A percentile compares a stretch with the other conserved stretches of the same genome.
Conservation (phyloP, 2,888 invertebrate species). For the Nowickia ferox region DNA sequence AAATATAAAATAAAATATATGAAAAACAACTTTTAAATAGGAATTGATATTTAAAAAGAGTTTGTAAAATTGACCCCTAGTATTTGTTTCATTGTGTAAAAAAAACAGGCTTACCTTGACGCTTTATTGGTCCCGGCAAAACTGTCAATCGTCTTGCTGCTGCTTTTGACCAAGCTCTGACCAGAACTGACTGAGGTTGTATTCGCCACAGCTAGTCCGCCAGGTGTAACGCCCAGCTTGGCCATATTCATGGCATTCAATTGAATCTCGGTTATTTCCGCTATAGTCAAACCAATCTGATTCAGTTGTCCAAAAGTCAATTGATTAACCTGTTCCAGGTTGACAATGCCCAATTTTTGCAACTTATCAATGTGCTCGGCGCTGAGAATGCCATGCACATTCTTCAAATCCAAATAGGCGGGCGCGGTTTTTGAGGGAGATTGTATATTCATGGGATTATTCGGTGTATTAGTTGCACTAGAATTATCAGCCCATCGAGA, state of each 20-base stretch:
- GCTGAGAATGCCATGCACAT: conserved; percentile 85
- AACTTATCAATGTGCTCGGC: conserved; percentile 86
- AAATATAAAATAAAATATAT: no score
- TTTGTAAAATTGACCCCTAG: no score
- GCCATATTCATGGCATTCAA: conserved; percentile 86
- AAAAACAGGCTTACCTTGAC: neutral
- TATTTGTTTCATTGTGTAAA: neutral
- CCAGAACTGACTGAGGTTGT: neutral
- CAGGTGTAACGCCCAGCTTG: conserved; percentile 77
- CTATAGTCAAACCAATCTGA: conserved; percentile 85
- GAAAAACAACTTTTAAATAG: no score
- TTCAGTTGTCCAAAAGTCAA: conserved; percentile 86
- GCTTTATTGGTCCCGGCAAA: conserved; percentile 10
- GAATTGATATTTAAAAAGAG: no score
- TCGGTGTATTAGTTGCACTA: conserved; percentile 29
- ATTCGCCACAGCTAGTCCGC: neutral
- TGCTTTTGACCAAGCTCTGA: conserved; percentile 25
- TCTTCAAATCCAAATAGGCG: conserved; percentile 85
- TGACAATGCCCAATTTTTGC: conserved; percentile 85
- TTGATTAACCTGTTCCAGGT: conserved; percentile 86
- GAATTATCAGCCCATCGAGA: conserved; percentile 81
- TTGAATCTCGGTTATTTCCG: conserved; percentile 86
- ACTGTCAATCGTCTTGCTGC: conserved; percentile 8
- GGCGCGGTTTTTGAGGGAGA: conserved; percentile 70
- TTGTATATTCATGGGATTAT: conserved; percentile 60